Percentiles rank a stretch among this genome's conserved stretches.
Evolutionary conservation across 1,140 invertebrate genomes (phyloP).

Genomic region (Anagrus nilaparvatae): DNA sequence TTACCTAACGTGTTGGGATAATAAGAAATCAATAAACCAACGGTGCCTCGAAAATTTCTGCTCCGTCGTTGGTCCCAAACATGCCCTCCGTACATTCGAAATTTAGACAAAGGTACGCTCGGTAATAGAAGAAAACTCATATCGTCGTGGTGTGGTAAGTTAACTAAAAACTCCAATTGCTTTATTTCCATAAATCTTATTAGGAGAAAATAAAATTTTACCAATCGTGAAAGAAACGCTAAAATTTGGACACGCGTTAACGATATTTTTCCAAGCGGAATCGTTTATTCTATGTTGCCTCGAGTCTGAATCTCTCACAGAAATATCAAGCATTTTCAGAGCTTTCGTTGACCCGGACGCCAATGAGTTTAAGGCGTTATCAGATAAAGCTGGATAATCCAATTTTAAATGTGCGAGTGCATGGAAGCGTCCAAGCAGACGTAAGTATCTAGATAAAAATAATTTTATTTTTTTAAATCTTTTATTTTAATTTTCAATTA

Average conservation of each 20-base stretch:
- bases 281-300: slow-evolving; percentile 33
- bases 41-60: slow-evolving; percentile 36
- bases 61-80: slow-evolving; percentile 42
- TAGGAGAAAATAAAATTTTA: slow-evolving; percentile 15
- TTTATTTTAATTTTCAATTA: background rate
- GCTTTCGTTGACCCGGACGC: slow-evolving; percentile 26
- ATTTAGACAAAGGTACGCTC: slow-evolving; percentile 35
- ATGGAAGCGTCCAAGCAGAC: slow-evolving; percentile 28
- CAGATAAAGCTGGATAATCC: slow-evolving; percentile 39
- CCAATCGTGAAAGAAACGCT: slow-evolving; percentile 36
- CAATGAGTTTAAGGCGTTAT: slow-evolving; percentile 29
- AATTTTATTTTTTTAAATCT: background rate
- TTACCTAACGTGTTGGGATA: slow-evolving; percentile 37
- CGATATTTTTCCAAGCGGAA: slow-evolving; percentile 32
- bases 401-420: slow-evolving; percentile 30
- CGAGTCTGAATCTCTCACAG: slow-evolving; percentile 34
- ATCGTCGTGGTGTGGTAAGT: slow-evolving; percentile 40
- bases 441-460: slow-evolving; percentile 27
- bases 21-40: slow-evolving; percentile 34
- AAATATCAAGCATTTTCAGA: slow-evolving; percentile 28
- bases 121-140: slow-evolving; percentile 35
- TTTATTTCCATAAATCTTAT: background rate
- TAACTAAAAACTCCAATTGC: slow-evolving; percentile 24
- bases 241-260: slow-evolving; percentile 30
- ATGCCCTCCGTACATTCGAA: slow-evolving; percentile 37